Base-by-base conservation (phyloP, 35 echinoderm and acorn worm species). In the Apostichopus japonicus region DNA sequence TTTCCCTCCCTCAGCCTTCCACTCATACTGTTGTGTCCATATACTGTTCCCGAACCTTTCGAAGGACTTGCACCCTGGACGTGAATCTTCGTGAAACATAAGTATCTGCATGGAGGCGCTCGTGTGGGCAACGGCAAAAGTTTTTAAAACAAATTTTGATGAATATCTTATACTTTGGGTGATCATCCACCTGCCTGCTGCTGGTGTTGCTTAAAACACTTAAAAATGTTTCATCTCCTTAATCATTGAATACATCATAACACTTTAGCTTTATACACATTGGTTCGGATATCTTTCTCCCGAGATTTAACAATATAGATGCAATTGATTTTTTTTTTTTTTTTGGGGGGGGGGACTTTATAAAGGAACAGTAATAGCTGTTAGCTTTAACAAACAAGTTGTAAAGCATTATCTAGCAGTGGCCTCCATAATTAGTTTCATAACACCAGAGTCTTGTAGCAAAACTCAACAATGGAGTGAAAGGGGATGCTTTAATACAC, bases 291-390 rank as follows among this genome's bases (percentile, higher is more conserved):
- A 19, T 19, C 63, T 67, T 67, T 67, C 79, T n/a, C 53, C 9
- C 27, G 11, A 80, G 53, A 80, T 83, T 83, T 23, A 44, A 44
- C 27, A 24, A 83, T 19, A 17, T 83, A 55, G 79, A 44, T 54
- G 17, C 79, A 83, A 83, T 83, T 83, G 79, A 83, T 83, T 83
- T 83, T 83, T 44, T 44, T 44, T 83, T 83, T 83, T 83, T 44
- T 44, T 44, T 44, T 3, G 33, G 33, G 33, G 33, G 33, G 33
- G 33, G 33, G 33, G 33, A 44, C 33, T 44, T 44, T 44, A 44
- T 44, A 44, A 44, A 44, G 33, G 33, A 44, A 83, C 33, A 83
- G 79, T 55, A 83, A 83, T 51, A 33, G 79, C 79, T 83, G 17
- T 83, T 54, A 83, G 79, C n/a, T 83, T 55, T 54, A 54, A 10